Conservation (phyloP, 2,113 vertebrate species). For the Ceyx margarethae region DNA sequence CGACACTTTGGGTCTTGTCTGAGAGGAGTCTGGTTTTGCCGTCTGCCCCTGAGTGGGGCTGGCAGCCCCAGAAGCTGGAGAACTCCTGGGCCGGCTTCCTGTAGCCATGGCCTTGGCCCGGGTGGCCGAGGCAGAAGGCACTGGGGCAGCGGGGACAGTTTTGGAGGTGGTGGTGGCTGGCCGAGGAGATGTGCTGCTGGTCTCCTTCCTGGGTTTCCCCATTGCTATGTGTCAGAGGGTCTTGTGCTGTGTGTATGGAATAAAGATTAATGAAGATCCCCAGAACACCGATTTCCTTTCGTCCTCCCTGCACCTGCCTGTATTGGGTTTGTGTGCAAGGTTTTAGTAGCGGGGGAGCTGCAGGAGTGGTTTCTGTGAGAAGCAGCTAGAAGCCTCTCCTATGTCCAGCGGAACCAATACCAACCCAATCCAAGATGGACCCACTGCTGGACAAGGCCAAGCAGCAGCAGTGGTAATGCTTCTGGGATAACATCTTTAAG, state of each 20-base stretch:
- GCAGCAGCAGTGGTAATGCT: background rate
- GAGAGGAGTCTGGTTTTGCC: background rate
- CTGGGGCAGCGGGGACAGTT: accelerated
- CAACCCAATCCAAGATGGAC: background rate
- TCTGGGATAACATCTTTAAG: background rate
- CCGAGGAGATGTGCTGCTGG: background rate
- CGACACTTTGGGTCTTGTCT: background rate
- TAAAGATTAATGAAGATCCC: background rate
- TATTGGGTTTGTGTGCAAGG: background rate
- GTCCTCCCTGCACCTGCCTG: background rate
- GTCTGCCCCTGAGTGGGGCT: accelerated
- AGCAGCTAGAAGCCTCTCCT: background rate
- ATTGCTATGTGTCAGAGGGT: background rate
- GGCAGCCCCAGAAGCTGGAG: background rate
- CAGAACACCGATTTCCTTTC: background rate
- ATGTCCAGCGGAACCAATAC: background rate
- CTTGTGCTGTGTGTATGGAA: background rate
- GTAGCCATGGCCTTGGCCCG: background rate
- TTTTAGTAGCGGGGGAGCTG: background rate
- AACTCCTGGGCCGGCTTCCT: background rate
- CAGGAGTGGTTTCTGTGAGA: background rate
- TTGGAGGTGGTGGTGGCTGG: background rate
- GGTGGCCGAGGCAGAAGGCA: background rate
- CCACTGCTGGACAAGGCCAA: background rate
- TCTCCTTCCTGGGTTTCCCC: slow-evolving; percentile 56